Conservation (phyloP, 2,888 invertebrate species). For the Lithodes maja region DNA sequence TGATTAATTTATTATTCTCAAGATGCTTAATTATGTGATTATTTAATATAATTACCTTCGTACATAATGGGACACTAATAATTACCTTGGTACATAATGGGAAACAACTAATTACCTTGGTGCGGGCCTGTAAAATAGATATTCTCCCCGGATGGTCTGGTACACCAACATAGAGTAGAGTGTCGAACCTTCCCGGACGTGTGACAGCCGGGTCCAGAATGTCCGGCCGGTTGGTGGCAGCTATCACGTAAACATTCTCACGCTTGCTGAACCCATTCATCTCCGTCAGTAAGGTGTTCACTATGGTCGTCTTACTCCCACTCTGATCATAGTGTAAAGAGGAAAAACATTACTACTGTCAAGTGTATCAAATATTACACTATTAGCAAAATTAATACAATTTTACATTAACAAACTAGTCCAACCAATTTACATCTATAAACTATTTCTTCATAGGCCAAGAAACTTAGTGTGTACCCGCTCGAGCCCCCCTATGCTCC, state of each 20-base stretch:
- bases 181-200: conserved; percentile 68
- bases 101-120: too few species aligned
- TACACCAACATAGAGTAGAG: conserved; percentile 66
- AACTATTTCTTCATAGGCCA: too few species aligned
- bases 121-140: conserved; percentile 62
- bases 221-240: conserved; percentile 68
- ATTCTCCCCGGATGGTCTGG: conserved; percentile 62
- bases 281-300: conserved; percentile 69
- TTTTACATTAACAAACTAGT: too few species aligned
- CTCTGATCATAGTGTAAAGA: conserved; percentile 36
- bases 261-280: conserved; percentile 68
- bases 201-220: conserved; percentile 68
- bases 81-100: too few species aligned
- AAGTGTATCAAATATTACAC: too few species aligned
- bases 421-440: too few species aligned
- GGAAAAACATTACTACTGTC: background rate
- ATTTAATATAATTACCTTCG: too few species aligned
- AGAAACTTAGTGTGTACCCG: too few species aligned
- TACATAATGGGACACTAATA: too few species aligned
- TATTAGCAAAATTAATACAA: background rate
- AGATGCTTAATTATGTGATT: too few species aligned
- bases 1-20: too few species aligned
- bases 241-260: conserved; percentile 67
- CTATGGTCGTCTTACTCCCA: conserved; percentile 69
- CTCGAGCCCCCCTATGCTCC: too few species aligned